A percentile compares a stretch with the other conserved stretches of the same genome.
Conservation (phyloP, 2,113 vertebrate genomes). For the Neolamprologus cancellatus region DNA sequence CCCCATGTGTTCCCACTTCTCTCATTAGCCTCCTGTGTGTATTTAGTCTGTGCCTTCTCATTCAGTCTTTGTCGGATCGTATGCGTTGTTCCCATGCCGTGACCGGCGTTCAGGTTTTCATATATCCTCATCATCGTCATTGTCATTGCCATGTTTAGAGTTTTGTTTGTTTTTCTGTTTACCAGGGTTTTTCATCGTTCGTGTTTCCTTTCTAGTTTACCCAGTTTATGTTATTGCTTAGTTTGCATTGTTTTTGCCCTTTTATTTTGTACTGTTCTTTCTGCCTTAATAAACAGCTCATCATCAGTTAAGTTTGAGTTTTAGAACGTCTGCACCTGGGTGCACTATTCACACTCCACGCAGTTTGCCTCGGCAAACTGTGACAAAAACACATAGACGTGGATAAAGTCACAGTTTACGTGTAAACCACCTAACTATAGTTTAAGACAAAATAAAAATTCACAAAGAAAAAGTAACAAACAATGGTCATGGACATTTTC, state of each 20-base stretch:
- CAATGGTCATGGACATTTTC: not conserved
- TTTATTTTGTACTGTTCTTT: not conserved
- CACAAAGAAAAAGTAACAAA: not conserved
- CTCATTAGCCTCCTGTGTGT: not conserved
- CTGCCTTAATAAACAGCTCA: not conserved
- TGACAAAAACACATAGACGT: not conserved
- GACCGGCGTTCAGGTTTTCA: rapidly evolving
- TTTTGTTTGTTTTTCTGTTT: not conserved
- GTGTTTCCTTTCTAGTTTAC: not conserved
- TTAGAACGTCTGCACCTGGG: not conserved
- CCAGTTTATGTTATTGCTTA: not conserved
- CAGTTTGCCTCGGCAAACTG: not conserved
- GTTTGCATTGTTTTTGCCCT: not conserved
- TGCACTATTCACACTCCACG: not conserved
- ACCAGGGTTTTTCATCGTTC: not conserved
- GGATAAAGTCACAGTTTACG: not conserved
- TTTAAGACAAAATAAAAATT: not conserved
- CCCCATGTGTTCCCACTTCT: not conserved
- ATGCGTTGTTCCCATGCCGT: rapidly evolving
- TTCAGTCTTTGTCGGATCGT: rapidly evolving
- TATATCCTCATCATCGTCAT: rapidly evolving
- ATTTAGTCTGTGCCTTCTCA: not conserved
- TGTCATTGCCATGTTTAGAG: rapidly evolving
- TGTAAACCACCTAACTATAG: not conserved
- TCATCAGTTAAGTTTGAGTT: not conserved